Evolutionary conservation across 1,140 invertebrate species (phyloP).

Genomic region (Apocrypta bakeri): DNA sequence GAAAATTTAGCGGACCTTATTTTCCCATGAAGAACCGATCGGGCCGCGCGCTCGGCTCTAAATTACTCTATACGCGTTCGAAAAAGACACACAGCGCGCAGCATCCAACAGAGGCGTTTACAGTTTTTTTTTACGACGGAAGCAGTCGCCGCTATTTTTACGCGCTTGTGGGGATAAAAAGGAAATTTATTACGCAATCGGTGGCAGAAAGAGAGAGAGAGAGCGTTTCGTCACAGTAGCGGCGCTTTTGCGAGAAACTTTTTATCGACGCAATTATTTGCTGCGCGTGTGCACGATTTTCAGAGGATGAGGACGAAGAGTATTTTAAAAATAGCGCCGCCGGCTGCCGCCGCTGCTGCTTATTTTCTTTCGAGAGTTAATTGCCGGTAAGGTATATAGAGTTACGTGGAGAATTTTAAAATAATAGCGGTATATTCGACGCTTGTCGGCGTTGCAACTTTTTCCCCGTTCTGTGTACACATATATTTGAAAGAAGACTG

Average conservation of each 20-base stretch:
- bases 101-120: no score
- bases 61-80: background rate
- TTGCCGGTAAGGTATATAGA: slow-evolving; percentile 23
- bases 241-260: slow-evolving; percentile 19
- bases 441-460: no score
- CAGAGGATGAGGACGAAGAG: background rate
- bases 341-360: background rate
- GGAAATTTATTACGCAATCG: slow-evolving; percentile 29
- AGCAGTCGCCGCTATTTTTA: slow-evolving; percentile 19
- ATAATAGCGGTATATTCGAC: slow-evolving; percentile 5
- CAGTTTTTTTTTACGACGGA: background rate
- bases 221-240: background rate
- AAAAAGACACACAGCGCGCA: background rate
- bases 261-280: slow-evolving; percentile 42
- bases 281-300: background rate
- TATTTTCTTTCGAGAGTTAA: slow-evolving; percentile 9
- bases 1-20: no score
- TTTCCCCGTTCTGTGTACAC: no score
- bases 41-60: background rate
- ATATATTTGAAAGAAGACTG: no score
- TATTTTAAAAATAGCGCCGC: slow-evolving; percentile 18
- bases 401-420: slow-evolving; percentile 3
- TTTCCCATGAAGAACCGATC: background rate
- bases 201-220: no score
- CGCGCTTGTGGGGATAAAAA: background rate